Evolutionary conservation across 2,888 invertebrate species (phyloP), one percentile per base, ranked within the genome.

Genomic region (Galeopsomyia nigrocyanea): DNA sequence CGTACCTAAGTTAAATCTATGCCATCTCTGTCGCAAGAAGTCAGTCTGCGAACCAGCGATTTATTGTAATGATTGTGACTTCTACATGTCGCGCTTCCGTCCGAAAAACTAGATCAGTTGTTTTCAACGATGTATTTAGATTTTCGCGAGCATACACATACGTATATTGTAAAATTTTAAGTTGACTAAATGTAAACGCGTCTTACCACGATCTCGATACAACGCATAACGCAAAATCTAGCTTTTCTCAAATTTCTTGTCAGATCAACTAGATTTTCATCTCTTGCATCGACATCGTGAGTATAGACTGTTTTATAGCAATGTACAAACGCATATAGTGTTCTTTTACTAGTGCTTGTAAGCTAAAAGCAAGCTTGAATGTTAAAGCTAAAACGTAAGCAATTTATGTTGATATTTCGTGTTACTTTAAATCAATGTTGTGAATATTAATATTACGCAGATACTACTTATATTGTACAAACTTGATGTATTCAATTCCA

Each of bases 11-110:
- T 91, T 92, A 72, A 88, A 90, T 13, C 92, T 92, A 73, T 97
- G 97, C 85, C 93, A 94, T 87, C 89, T 97, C 79, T 97, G 97
- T 87, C 90, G 95, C 71, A 96, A 96, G 85, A 94, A 95, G 82
- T 90, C 92, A 76, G 92, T 95, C 19, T 90, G 89, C 62, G 90
- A 93, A 17, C 93, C 95, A 16, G 92, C 93, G 49, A 90, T 92
- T 79, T 97, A 96, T 84, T 97, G 97, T 87, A 90, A 92, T 63
- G 96, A 97, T 87, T 97, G 97, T 87, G 95, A 96, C 84, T 96
- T 94, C 88, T 97, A 97, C 83, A 93, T 97, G 93, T 94, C 95
- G 76, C 89, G 93, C 82, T 94, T 94, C 86, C 92, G 93, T 82
- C 93, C 92, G 56, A 89, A 90, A 78, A 89, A 89, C 80, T 90